Conservation (phyloP, 2,113 vertebrate species). For the Pseudorhombus dupliciocellatus region DNA sequence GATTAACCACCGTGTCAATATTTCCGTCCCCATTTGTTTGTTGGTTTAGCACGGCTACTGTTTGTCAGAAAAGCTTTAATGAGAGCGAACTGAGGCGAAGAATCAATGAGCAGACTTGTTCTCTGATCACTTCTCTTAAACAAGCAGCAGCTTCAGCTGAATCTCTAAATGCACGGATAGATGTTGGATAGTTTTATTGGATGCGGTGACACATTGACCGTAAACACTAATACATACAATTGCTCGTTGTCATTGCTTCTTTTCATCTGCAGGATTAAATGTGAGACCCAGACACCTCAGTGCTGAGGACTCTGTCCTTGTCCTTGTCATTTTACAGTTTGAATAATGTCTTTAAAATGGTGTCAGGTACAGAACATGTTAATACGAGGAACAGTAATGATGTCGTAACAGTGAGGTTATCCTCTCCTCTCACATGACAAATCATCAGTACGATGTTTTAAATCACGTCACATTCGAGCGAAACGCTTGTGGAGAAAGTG, state of each 20-base stretch:
- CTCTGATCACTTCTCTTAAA: neutral
- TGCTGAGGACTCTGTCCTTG: neutral
- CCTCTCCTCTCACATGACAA: neutral
- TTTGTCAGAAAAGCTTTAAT: neutral
- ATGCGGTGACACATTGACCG: neutral
- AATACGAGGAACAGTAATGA: neutral
- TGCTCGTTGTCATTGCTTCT: no score
- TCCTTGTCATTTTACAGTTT: neutral
- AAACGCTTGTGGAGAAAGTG: neutral
- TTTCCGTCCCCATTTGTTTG: conserved; percentile 3
- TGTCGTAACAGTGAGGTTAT: neutral
- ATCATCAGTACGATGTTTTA: neutral
- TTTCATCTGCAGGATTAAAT: no score
- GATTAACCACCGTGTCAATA: neutral
- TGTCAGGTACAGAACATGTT: neutral
- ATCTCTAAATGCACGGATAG: no score
- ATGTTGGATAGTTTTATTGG: neutral
- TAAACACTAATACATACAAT: no score
- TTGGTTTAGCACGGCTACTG: neutral
- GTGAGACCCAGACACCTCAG: neutral
- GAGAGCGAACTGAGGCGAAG: neutral
- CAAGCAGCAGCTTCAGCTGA: no score
- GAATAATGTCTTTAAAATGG: neutral
- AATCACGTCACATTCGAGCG: neutral
- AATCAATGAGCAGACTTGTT: neutral